These are phyloP conservation scores for Coptotermes formosanus DNA, from an alignment of 1,140 invertebrate species.

Conservation along the genomic window DNA sequence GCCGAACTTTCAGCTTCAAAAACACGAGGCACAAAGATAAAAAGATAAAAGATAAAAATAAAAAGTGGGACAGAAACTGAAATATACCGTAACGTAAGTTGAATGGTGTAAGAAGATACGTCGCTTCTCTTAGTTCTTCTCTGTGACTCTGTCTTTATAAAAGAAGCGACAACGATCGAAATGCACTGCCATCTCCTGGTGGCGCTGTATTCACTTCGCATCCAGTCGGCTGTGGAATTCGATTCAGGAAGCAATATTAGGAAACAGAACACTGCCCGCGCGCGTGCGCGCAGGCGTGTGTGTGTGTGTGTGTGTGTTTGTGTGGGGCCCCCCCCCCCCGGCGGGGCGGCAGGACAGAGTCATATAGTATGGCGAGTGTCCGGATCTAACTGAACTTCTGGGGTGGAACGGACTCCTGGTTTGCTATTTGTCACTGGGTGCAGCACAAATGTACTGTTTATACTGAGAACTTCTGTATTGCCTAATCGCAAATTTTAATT, in stretches of 20 bases:
- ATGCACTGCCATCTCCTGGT: background rate
- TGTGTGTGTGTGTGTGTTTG: no score
- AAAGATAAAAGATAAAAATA: background rate
- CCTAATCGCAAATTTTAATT: background rate
- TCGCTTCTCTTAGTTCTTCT: background rate
- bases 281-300: background rate
- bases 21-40: background rate
- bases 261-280: background rate
- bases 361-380: background rate
- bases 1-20: background rate
- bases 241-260: conserved; percentile 11
- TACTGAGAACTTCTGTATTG: background rate
- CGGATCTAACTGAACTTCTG: background rate
- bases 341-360: background rate
- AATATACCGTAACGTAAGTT: background rate
- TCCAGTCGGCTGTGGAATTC: background rate
- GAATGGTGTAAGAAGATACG: background rate
- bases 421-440: background rate
- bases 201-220: background rate
- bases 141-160: background rate
- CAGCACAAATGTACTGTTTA: background rate
- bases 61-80: background rate
- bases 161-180: background rate
- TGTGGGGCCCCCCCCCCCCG: no score
- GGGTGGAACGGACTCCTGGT: background rate